Conservation (phyloP, 1,140 invertebrate species). For the Papilio helenus region DNA sequence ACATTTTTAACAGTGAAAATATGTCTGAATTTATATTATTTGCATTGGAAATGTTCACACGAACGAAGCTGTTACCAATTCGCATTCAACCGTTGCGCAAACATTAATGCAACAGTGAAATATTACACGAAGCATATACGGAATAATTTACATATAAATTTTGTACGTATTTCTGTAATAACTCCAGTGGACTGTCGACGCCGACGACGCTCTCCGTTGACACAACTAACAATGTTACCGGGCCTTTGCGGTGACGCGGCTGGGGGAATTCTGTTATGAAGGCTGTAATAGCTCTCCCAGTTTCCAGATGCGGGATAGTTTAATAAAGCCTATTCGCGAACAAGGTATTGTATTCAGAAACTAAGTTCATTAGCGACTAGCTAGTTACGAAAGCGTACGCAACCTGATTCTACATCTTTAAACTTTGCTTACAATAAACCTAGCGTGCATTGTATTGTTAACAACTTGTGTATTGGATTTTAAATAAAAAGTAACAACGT, state of each 20-base stretch:
- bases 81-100: slow-evolving; percentile 10
- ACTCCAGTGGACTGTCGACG: slow-evolving; percentile 19
- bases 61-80: neutral
- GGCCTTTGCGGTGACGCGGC: slow-evolving; percentile 19
- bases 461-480: neutral
- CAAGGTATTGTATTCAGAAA: slow-evolving; percentile 29
- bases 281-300: slow-evolving; percentile 36
- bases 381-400: slow-evolving; percentile 14
- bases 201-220: slow-evolving; percentile 26
- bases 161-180: slow-evolving; percentile 32
- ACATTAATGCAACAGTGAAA: slow-evolving; percentile 13
- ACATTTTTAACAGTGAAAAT: neutral
- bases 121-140: slow-evolving; percentile 12
- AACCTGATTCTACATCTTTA: slow-evolving; percentile 2
- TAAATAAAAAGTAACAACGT: slow-evolving; percentile 26
- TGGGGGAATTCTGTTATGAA: slow-evolving; percentile 29
- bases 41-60: neutral
- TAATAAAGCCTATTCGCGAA: slow-evolving; percentile 38
- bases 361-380: slow-evolving; percentile 34
- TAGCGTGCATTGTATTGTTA: neutral
- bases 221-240: slow-evolving; percentile 36
- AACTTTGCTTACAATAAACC: slow-evolving; percentile 5
- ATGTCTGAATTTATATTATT: neutral
- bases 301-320: slow-evolving; percentile 31
- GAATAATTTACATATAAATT: slow-evolving; percentile 25